Percentiles rank a stretch among this genome's conserved stretches.
phyloP scores from a whole-genome alignment of 2,113 vertebrate genomes.

The Mesembrinibis cayennensis region DNA sequence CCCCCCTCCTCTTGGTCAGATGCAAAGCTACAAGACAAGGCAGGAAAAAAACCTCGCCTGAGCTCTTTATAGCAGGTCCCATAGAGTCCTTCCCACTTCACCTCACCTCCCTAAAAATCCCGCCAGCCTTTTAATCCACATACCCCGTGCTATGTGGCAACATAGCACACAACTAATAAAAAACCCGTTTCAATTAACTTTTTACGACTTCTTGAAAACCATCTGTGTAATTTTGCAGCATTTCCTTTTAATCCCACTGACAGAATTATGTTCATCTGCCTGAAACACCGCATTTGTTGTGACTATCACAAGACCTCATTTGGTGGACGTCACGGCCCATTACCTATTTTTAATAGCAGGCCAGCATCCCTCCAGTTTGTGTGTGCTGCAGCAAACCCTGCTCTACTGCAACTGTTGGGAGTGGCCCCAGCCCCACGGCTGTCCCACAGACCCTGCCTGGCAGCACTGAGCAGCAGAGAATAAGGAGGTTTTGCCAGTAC shows the following conservation, averaged over 20 bases:
- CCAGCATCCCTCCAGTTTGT: neutral
- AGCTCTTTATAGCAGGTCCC: neutral
- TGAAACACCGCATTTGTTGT: conserved; percentile 27
- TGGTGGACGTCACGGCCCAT: conserved; percentile 58
- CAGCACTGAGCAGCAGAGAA: neutral
- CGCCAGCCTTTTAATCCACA: neutral
- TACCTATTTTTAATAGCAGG: conserved; percentile 53
- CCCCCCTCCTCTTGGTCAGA: neutral
- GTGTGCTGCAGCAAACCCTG: neutral
- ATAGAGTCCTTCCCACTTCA: neutral
- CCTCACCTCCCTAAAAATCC: neutral
- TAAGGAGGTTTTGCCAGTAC: neutral
- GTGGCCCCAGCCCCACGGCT: neutral
- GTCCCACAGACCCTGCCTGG: neutral
- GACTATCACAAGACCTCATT: conserved; percentile 63
- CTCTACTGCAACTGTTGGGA: neutral
- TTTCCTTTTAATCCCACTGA: conserved; percentile 46
- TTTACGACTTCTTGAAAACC: conserved; percentile 62
- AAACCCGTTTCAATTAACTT: conserved; percentile 56
- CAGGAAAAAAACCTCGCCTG: neutral
- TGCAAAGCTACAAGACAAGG: neutral
- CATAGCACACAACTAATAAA: neutral
- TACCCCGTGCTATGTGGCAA: neutral
- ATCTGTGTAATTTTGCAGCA: conserved; percentile 42
- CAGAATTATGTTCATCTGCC: conserved; percentile 58